These are phyloP conservation scores for Ahaetulla prasina DNA, from an alignment of 2,113 vertebrate genomes.

Conservation along the genomic window DNA sequence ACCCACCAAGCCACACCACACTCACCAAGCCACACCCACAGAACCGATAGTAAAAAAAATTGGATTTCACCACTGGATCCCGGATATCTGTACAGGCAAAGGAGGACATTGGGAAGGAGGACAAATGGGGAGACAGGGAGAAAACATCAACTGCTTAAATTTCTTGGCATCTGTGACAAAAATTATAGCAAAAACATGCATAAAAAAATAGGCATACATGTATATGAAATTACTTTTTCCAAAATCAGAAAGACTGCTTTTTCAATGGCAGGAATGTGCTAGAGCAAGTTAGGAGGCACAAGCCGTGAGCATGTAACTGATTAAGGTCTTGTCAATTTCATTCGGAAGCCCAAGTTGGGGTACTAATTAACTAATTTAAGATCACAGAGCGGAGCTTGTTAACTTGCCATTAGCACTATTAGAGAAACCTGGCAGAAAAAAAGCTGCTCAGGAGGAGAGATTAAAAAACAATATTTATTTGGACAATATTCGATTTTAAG, in stretches of 20 bases:
- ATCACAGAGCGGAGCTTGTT: not conserved
- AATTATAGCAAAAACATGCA: not conserved
- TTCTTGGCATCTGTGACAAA: not conserved
- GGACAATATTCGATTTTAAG: not conserved
- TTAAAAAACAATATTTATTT: not conserved
- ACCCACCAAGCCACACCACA: too few species aligned
- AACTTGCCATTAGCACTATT: not conserved
- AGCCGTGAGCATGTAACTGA: not conserved
- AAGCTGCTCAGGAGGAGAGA: not conserved
- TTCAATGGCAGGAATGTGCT: not conserved
- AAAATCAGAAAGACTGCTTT: not conserved
- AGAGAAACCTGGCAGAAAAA: not conserved
- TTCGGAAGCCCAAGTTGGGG: not conserved
- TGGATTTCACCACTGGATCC: not conserved
- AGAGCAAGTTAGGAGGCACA: not conserved
- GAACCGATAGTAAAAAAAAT: too few species aligned
- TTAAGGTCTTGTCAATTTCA: not conserved
- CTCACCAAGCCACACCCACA: too few species aligned
- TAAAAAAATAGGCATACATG: not conserved
- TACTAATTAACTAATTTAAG: not conserved
- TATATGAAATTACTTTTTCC: not conserved
- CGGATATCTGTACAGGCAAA: not conserved
- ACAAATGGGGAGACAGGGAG: not conserved
- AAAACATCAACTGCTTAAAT: not conserved
- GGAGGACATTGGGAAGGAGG: not conserved